These are phyloP conservation scores for Parthenolecanium corni DNA, from an alignment of 2,888 invertebrate genomes.

Conservation along the genomic window DNA sequence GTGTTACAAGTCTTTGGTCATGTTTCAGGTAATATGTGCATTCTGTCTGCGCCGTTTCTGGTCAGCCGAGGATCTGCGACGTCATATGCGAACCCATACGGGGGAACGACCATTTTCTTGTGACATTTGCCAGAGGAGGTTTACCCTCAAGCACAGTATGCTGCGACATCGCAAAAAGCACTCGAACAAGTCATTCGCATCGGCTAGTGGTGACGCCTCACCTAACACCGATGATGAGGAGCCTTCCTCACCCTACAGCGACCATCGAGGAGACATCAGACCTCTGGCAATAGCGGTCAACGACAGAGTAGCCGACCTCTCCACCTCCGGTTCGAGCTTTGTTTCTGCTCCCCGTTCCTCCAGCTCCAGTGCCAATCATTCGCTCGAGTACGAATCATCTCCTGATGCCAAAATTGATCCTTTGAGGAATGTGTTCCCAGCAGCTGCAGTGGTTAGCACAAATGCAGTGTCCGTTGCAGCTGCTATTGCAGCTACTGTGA, in stretches of 20 bases:
- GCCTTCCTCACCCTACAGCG: slow-evolving; percentile 3
- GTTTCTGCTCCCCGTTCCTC: not conserved
- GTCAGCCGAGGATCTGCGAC: slow-evolving; percentile 84
- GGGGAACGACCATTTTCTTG: slow-evolving; percentile 87
- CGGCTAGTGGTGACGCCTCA: slow-evolving; percentile 39
- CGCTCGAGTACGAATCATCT: slow-evolving; percentile 3
- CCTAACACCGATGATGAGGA: slow-evolving; percentile 40
- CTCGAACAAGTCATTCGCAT: slow-evolving; percentile 38
- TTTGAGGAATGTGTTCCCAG: slow-evolving; percentile 32
- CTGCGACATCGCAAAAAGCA: slow-evolving; percentile 85
- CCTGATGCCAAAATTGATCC: slow-evolving; percentile 39
- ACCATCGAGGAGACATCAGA: not conserved
- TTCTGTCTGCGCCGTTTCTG: slow-evolving; percentile 88
- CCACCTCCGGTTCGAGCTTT: not conserved
- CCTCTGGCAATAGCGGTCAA: not conserved
- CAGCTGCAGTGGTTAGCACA: not conserved
- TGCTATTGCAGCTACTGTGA: not conserved
- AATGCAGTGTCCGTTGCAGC: not conserved
- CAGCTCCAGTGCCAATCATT: slow-evolving; percentile 4
- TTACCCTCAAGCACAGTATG: slow-evolving; percentile 91
- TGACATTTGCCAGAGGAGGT: slow-evolving; percentile 73
- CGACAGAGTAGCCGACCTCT: not conserved
- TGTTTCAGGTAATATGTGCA: slow-evolving; percentile 69
- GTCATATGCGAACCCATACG: slow-evolving; percentile 89
- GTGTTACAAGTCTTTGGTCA: no score